Conservation (phyloP, 1,140 invertebrate genomes). For the Drosophila parabipectinata region DNA sequence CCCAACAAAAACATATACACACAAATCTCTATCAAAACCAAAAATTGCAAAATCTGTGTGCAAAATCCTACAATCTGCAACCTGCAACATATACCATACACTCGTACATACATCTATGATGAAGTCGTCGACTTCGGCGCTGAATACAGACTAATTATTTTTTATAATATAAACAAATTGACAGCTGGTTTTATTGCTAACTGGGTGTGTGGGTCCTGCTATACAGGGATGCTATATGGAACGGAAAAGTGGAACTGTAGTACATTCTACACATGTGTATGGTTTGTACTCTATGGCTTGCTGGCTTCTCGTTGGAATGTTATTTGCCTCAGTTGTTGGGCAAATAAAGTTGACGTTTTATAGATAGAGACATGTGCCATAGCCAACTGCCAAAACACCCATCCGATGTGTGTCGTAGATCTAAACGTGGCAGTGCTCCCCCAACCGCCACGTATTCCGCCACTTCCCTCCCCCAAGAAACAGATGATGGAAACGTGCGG, state of each 20-base stretch:
- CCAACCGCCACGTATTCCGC: slow-evolving; percentile 4
- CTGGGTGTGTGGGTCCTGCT: slow-evolving; percentile 17
- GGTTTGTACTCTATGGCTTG: neutral
- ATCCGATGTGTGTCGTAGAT: slow-evolving; percentile 49
- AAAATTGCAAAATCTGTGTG: slow-evolving; percentile 31
- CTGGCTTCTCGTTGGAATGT: slow-evolving; percentile 13
- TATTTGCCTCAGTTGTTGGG: slow-evolving; percentile 65
- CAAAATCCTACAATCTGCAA: slow-evolving; percentile 20
- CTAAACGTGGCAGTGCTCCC: slow-evolving; percentile 32
- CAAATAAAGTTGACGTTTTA: slow-evolving; percentile 80
- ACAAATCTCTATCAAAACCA: slow-evolving; percentile 40
- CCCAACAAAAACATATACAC: slow-evolving; percentile 1
- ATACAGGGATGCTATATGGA: slow-evolving; percentile 18
- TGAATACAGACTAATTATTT: slow-evolving; percentile 81
- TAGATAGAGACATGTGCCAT: slow-evolving; percentile 78
- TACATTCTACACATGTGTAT: neutral
- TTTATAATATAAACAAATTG: slow-evolving; percentile 81
- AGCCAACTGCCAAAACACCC: slow-evolving; percentile 25
- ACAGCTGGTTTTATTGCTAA: slow-evolving; percentile 78
- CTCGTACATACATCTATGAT: slow-evolving; percentile 65
- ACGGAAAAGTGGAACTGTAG: neutral
- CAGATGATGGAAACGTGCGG: slow-evolving; percentile 48
- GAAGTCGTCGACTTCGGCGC: slow-evolving; percentile 78
- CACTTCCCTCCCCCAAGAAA: slow-evolving; percentile 12
- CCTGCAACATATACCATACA: slow-evolving; percentile 38